Conservation (phyloP, 2,797 vertebrate species). For the Halcyon leucocephala region DNA sequence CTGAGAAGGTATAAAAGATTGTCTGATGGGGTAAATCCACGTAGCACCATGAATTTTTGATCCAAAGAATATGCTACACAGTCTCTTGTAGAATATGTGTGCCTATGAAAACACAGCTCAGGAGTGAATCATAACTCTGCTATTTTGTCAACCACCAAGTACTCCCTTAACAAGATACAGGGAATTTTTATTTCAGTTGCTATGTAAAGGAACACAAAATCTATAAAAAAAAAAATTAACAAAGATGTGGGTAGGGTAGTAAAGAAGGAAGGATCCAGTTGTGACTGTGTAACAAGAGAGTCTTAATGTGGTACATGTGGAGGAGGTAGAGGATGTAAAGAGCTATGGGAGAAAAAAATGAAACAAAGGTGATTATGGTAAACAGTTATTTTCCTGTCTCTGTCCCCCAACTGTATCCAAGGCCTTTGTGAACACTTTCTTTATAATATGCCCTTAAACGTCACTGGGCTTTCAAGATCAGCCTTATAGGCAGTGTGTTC, state of each 20-base stretch:
- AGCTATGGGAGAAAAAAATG: constrained; percentile 36
- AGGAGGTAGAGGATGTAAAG: constrained; percentile 39
- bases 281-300: constrained; percentile 30
- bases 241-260: neutral
- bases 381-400: constrained; percentile 45
- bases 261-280: constrained; percentile 13
- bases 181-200: constrained; percentile 39
- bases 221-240: constrained; percentile 1
- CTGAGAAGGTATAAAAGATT: neutral
- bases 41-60: neutral
- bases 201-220: constrained; percentile 33
- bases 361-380: constrained; percentile 55
- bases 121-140: neutral
- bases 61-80: neutral
- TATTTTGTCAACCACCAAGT: neutral
- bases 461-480: constrained; percentile 11
- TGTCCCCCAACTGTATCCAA: constrained; percentile 10
- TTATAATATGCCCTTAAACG: constrained; percentile 62
- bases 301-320: neutral
- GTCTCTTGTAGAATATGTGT: neutral
- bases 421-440: constrained; percentile 11
- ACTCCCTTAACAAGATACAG: constrained; percentile 23
- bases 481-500: neutral
- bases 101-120: neutral
- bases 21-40: neutral